Base-by-base conservation (phyloP, 2,113 vertebrate species). In the Hirundichthys speculiger region DNA sequence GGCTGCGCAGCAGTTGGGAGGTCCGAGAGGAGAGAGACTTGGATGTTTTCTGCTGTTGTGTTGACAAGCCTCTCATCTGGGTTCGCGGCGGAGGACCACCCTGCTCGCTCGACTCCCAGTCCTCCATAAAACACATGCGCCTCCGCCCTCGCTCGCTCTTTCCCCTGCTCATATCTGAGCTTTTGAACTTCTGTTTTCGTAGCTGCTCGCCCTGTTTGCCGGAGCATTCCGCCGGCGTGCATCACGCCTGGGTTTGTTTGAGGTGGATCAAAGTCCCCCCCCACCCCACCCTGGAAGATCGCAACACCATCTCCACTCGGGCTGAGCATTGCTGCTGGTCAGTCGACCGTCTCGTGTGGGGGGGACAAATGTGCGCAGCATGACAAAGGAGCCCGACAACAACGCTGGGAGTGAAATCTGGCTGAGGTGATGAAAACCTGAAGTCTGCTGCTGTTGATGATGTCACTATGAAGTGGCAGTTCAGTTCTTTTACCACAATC, bases 61-160 rank as follows among this genome's bases (percentile, higher is more conserved):
- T 71, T 84, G 80, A 86, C 66, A 76, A 83, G 75, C 80, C 77
- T 83, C 65, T 73, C 71, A 68, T 70, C 64, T 54, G 24, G 16
- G 48, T 47, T 30, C 38, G 75, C 43, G 60, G 67, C 21, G 13
- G 18, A 49, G 65, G 88, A 90, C 89, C 88, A 91, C 89, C 89
- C 88, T 68, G 65, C 68, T 64, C 22, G 65, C 68, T 64, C 22
- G 85, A 64, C 48, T 63, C 47, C 68, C 43, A 27, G 59, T 52
- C 66, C 62, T 41, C 56, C 34, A 73, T 71, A 76, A 75, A 78
- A 81, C 56, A 30, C 34, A 12, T 18, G 25, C 14, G 4, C 51
- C 47, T 64, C 69, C 41, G 18, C 25, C 47, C 34, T 62, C 16
- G 0, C 46, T 60, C n/a, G 12, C 13, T 75, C 53, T 41, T 67